These are phyloP conservation scores for Caenorhabditis panamensis DNA, from an alignment of 2,888 invertebrate genomes.

Conservation along the genomic window DNA sequence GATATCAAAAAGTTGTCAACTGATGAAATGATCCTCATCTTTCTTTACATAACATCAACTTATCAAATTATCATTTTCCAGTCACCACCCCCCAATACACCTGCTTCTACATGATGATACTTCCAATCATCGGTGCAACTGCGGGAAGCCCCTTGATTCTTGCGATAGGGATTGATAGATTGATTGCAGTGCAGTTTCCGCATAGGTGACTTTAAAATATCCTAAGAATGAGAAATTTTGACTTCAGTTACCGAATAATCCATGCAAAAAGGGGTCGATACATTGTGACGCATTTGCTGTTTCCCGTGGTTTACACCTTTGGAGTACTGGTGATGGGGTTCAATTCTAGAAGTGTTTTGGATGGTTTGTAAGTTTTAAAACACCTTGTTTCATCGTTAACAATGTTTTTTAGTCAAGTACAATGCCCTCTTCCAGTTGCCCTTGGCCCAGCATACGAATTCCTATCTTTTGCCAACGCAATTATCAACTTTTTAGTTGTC, in stretches of 20 bases:
- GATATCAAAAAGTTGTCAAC: neutral
- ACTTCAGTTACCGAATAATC: neutral
- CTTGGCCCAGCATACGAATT: neutral
- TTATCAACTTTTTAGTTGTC: neutral
- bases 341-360: neutral
- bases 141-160: neutral
- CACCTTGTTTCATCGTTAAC: too few relatives aligned
- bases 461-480: neutral
- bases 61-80: neutral
- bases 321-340: neutral
- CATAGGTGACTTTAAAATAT: neutral
- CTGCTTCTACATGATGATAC: conserved; percentile 1
- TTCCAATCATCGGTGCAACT: neutral
- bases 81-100: neutral
- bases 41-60: neutral
- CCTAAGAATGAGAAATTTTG: too few relatives aligned
- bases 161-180: neutral
- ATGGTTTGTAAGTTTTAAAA: neutral
- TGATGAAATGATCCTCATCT: neutral
- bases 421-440: neutral
- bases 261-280: neutral
- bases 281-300: neutral
- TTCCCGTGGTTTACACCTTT: neutral
- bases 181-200: neutral
- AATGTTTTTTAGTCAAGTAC: neutral